These are phyloP conservation scores for Hydrophis major DNA, from an alignment of 2,797 vertebrate genomes.

Conservation along the genomic window DNA sequence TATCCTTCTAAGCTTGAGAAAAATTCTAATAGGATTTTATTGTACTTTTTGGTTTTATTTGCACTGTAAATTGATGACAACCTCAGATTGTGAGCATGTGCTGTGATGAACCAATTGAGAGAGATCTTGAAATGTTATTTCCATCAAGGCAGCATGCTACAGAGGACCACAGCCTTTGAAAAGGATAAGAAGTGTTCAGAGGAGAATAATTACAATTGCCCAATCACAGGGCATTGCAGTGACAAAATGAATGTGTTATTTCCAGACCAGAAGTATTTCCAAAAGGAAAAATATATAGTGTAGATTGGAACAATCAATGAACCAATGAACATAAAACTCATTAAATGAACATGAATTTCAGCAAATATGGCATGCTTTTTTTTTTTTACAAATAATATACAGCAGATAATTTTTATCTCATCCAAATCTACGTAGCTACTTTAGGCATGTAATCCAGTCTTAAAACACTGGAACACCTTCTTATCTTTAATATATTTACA, in stretches of 20 bases:
- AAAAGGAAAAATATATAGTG: neutral
- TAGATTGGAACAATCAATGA: neutral
- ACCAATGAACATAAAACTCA: neutral
- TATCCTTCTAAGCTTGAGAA: neutral
- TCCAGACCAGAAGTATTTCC: neutral
- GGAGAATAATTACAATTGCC: neutral
- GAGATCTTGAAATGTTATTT: neutral
- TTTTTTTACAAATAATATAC: neutral
- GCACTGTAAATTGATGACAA: neutral
- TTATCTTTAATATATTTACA: slow-evolving; percentile 43
- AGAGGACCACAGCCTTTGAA: neutral
- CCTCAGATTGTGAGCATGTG: neutral
- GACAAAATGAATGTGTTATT: neutral
- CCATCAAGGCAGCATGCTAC: neutral
- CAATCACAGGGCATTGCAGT: neutral
- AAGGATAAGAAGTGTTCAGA: neutral
- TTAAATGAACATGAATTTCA: neutral
- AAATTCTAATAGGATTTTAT: neutral
- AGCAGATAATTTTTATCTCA: slow-evolving; percentile 15
- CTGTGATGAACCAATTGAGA: neutral
- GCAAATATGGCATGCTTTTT: neutral
- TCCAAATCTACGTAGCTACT: slow-evolving; percentile 18
- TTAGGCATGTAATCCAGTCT: slow-evolving; percentile 32
- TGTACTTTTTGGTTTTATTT: neutral
- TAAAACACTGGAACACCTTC: slow-evolving; percentile 38